Base-by-base conservation (phyloP, 2,888 invertebrate genomes). In the Pollenia griseotomentosa region DNA sequence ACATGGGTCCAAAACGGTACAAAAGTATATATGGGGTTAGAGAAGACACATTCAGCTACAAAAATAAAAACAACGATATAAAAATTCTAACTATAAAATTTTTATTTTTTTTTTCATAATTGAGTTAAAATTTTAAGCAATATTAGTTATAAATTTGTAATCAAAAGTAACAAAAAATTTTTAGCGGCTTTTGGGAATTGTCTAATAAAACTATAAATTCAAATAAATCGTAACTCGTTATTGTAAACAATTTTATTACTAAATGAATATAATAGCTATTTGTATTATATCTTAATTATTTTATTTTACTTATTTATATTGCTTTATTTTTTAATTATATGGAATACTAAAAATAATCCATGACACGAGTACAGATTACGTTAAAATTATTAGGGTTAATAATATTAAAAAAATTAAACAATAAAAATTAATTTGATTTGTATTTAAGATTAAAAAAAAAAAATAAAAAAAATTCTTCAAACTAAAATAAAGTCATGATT, bases 401-500 rank as follows among this genome's bases (percentile, higher is more conserved):
- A n/a, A n/a, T n/a, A n/a, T 68, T 23, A 75, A 83, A 66, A 1
- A 77, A 75, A 5, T 59, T 33, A 46, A 44, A 65, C 48, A 48
- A 14, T 48, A 12, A 55, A 42, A 42, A 42, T n/a, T 55, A 71
- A 16, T 77, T 70, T 46, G 70, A 42, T 70, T 53, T 16, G 46
- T 71, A 63, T 70, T 23, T 80, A 75, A 61, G 40, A 63, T 23
- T 19, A 57, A 66, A 78, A 55, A 33, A 44, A 4, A 68, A 44
- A 57, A 10, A 44, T 53, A 53, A 68, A 48, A 51, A 68, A 71
- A 66, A 16, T 40, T 73, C 57, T 55, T 70, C 51, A 53, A 63
- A 53, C 46, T 12, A 40, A 66, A 78, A 83, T 71, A 78, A 71
- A 83, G 48, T 46, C 53, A 65, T 71, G 59, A 70, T 83, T 77